A percentile compares a stretch with the other conserved stretches of the same genome.
phyloP scores from a whole-genome alignment of 2,113 vertebrate genomes.

The Chinchilla lanigera region DNA sequence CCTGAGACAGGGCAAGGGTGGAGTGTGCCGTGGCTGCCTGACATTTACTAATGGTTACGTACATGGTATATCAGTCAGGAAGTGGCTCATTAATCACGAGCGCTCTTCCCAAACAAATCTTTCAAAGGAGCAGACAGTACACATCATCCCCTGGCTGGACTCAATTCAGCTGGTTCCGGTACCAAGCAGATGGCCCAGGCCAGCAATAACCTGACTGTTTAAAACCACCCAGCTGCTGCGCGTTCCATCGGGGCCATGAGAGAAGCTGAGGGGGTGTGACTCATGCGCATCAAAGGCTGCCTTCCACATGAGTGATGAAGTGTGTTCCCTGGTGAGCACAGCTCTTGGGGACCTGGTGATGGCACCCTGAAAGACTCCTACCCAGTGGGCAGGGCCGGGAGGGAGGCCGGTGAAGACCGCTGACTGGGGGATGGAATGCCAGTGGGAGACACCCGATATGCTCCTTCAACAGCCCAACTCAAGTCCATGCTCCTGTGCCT shows the following conservation, averaged over 20 bases:
- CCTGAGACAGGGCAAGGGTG: rapidly evolving
- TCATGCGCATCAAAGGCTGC: background rate
- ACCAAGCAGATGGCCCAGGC: background rate
- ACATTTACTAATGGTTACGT: background rate
- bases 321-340: background rate
- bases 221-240: conserved; percentile 18
- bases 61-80: conserved; percentile 32
- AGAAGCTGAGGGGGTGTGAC: conserved; percentile 48
- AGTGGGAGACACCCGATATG: rapidly evolving
- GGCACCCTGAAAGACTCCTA: background rate
- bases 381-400: rapidly evolving
- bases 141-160: rapidly evolving
- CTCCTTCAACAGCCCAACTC: background rate
- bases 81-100: conserved; percentile 59
- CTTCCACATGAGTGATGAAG: background rate
- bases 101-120: conserved; percentile 65
- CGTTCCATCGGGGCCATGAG: rapidly evolving
- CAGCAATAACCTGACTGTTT: background rate
- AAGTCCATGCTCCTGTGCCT: background rate
- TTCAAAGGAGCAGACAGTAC: background rate
- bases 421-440: background rate
- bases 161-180: rapidly evolving
- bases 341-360: rapidly evolving
- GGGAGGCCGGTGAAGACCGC: too few relatives aligned
- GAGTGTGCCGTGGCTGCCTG: background rate